Base-by-base conservation (phyloP, 2,888 invertebrate genomes). In the Petrolisthes cinctipes region DNA sequence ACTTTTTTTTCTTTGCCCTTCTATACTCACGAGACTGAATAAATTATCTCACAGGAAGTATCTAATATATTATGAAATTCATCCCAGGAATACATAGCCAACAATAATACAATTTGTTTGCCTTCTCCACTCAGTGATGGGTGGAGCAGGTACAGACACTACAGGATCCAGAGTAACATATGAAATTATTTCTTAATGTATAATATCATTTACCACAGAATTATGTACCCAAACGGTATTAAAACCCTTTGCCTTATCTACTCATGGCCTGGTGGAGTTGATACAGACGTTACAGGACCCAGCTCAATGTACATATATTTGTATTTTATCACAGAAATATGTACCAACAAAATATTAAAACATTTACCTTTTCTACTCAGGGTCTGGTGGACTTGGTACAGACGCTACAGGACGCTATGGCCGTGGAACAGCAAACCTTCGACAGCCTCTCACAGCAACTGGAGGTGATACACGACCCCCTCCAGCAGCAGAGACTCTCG, bases 401-500 rank as follows among this genome's bases (percentile, higher is more conserved):
- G 51, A 87, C 91, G n/a, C 91, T 93, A 14, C 93, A 93, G 91
- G 92, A 92, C 78, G 92, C 93, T 78, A 93, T 93, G 93, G 91
- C 92, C n/a, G 91, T 91, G 78, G 93, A 93, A 86, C 93, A 93
- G 89, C 92, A 92, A 88, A 92, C 92, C 79, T 93, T 93, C 90
- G 93, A 93, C 91, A 92, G 92, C 14, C 91, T 93, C 85, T 92
- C 91, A 37, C 86, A 90, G 51, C 92, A 92, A 89, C 91, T 93
- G 61, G 92, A 92, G 37, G 90, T 91, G 54, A 90, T 92, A 54
- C 91, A 91, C 61, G 92, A 92, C 87, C 91, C 92, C 57, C 92
- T 92, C 53, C 92, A 92, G 86, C 92, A 92, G 91, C 92, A 92
- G 90, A 91, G 92, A 57, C 92, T 93, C 75, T 92, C 92, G 2